Conservation (phyloP, 2,797 vertebrate species). For the Oreochromis mossambicus region DNA sequence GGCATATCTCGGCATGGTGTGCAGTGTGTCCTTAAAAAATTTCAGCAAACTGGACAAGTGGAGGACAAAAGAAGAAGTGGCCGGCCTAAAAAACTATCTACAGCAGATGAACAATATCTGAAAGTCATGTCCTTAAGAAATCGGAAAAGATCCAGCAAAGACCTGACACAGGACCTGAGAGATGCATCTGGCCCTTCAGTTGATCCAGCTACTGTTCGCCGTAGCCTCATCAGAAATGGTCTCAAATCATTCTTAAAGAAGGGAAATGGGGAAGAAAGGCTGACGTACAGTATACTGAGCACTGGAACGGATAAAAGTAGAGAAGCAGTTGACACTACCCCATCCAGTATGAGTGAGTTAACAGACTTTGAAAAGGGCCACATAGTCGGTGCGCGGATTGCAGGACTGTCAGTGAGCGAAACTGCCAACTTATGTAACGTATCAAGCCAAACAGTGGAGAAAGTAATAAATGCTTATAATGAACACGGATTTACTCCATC, state of each 20-base stretch:
- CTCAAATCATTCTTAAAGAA: not conserved
- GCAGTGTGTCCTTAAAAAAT: not conserved
- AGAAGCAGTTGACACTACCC: not conserved
- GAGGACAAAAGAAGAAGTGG: not conserved
- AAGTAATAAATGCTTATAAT: not conserved
- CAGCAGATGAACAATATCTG: not conserved
- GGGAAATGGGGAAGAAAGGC: not conserved
- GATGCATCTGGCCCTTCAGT: not conserved
- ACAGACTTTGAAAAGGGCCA: not conserved
- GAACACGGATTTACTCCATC: not conserved
- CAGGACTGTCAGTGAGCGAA: not conserved
- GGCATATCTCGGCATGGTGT: not conserved
- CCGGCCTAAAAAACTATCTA: not conserved
- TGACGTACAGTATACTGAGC: not conserved
- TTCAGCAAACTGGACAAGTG: not conserved
- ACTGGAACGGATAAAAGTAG: not conserved
- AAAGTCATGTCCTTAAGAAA: not conserved
- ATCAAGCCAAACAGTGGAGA: not conserved
- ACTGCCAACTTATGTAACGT: not conserved
- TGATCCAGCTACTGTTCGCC: not conserved
- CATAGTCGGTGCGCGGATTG: not conserved
- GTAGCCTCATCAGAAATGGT: not conserved
- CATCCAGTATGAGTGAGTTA: not conserved
- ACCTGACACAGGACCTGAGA: not conserved
- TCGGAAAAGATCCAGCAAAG: not conserved